These are phyloP conservation scores for Dysmachus trigonus DNA, from an alignment of 2,888 invertebrate species.

Conservation along the genomic window DNA sequence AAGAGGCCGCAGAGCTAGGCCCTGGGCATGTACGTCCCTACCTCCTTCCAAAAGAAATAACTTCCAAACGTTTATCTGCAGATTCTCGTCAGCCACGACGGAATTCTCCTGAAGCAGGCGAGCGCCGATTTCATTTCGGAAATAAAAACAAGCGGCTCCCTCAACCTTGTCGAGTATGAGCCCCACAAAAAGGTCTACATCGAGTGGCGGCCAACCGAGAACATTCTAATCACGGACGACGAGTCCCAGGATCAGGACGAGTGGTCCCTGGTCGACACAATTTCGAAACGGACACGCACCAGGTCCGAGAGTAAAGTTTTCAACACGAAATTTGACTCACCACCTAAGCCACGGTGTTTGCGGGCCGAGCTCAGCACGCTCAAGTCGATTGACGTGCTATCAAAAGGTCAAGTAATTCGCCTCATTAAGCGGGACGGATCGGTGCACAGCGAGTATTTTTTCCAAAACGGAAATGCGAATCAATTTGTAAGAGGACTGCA, in stretches of 20 bases:
- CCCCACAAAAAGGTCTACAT: slow-evolving; percentile 69
- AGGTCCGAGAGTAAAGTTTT: slow-evolving; percentile 61
- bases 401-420: slow-evolving; percentile 68
- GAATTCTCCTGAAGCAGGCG: slow-evolving; percentile 76
- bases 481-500: slow-evolving; percentile 64
- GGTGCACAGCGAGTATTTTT: slow-evolving; percentile 76
- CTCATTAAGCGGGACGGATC: slow-evolving; percentile 75
- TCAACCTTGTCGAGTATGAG: slow-evolving; percentile 62
- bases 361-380: slow-evolving; percentile 72
- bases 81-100: slow-evolving; percentile 83
- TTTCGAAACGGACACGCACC: slow-evolving; percentile 59
- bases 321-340: slow-evolving; percentile 58
- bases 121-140: slow-evolving; percentile 71
- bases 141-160: slow-evolving; percentile 67
- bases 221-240: slow-evolving; percentile 74
- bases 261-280: slow-evolving; percentile 85
- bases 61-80: slow-evolving; percentile 57
- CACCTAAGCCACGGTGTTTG: slow-evolving; percentile 65
- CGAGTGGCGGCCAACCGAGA: slow-evolving; percentile 85
- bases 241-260: slow-evolving; percentile 80
- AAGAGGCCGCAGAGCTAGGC: neutral
- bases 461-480: slow-evolving; percentile 87
- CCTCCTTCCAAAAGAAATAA: neutral
- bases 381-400: slow-evolving; percentile 71
- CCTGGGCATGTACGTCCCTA: neutral